Conservation (phyloP, 2,797 vertebrate genomes). For the Jordanella pulchra region DNA sequence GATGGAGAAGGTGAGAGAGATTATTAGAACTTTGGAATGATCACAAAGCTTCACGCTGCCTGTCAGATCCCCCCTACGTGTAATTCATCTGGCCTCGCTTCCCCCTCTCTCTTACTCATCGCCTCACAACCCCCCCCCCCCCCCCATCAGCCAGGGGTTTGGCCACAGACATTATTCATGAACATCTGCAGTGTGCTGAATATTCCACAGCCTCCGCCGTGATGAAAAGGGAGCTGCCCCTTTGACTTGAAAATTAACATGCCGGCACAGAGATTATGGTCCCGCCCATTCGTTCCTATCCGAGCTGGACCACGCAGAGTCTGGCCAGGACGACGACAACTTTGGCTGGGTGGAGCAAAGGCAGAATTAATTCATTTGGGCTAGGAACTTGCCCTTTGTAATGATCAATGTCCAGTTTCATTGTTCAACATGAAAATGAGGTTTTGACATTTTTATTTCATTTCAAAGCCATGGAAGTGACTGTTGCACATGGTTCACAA, state of each 20-base stretch:
- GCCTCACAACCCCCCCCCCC: slow-evolving; percentile 32
- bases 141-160: slow-evolving; percentile 82
- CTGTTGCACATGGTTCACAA: slow-evolving; percentile 25
- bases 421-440: slow-evolving; percentile 29
- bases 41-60: slow-evolving; percentile 99
- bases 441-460: slow-evolving; percentile 38
- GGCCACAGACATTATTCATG: slow-evolving; percentile 99
- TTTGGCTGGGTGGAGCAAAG: slow-evolving; percentile 39
- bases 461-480: slow-evolving; percentile 43
- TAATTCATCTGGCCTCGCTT: slow-evolving; percentile 94
- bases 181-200: slow-evolving; percentile 95
- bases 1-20: slow-evolving; percentile 99
- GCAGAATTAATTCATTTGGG: slow-evolving; percentile 41
- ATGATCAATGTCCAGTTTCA: slow-evolving; percentile 24
- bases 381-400: slow-evolving; percentile 49
- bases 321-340: slow-evolving; percentile 37
- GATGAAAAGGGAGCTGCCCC: slow-evolving; percentile 88
- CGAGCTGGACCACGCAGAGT: slow-evolving; percentile 65
- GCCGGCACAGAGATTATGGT: slow-evolving; percentile 81
- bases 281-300: slow-evolving; percentile 59
- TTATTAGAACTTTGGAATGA: slow-evolving; percentile 99
- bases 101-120: slow-evolving; percentile 24
- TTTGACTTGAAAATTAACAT: slow-evolving; percentile 93
- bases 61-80: slow-evolving; percentile 99
- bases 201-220: slow-evolving; percentile 83